Evolutionary conservation across 2,113 vertebrate genomes (phyloP).

Genomic region (Plestiodon gilberti): DNA sequence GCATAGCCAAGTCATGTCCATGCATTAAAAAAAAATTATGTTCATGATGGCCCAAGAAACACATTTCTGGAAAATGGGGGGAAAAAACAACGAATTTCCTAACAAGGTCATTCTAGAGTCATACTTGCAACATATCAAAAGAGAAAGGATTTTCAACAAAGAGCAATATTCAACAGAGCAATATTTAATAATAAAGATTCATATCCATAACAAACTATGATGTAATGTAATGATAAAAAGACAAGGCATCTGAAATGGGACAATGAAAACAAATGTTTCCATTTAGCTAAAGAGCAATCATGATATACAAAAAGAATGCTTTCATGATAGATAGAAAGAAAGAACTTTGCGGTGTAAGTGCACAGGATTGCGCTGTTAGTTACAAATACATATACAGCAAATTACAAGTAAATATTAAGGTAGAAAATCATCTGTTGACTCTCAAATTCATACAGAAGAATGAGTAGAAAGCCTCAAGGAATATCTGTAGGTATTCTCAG

Average conservation of each 20-base stretch:
- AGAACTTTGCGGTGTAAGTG: too few species aligned
- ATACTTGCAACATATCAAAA: neutral
- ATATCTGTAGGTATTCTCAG: slow-evolving; percentile 82
- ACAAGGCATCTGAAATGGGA: neutral
- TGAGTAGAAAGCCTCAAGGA: slow-evolving; percentile 55
- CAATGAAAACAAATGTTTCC: neutral
- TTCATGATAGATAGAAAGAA: too few species aligned
- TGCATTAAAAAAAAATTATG: neutral
- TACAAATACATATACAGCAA: slow-evolving; percentile 47
- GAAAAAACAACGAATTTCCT: neutral
- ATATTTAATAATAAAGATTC: neutral
- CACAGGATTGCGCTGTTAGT: slow-evolving; percentile 4
- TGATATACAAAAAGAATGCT: neutral
- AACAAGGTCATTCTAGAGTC: neutral
- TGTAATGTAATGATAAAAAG: neutral
- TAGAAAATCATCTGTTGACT: neutral
- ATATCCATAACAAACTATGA: neutral
- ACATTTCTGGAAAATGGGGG: neutral
- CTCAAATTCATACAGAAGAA: slow-evolving; percentile 5
- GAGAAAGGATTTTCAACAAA: neutral
- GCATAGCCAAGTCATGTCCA: neutral
- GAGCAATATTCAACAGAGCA: neutral
- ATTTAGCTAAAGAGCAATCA: neutral
- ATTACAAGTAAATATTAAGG: slow-evolving; percentile 26
- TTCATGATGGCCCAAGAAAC: neutral